phyloP scores from a whole-genome alignment of 2,113 vertebrate genomes.

The Parus major region DNA sequence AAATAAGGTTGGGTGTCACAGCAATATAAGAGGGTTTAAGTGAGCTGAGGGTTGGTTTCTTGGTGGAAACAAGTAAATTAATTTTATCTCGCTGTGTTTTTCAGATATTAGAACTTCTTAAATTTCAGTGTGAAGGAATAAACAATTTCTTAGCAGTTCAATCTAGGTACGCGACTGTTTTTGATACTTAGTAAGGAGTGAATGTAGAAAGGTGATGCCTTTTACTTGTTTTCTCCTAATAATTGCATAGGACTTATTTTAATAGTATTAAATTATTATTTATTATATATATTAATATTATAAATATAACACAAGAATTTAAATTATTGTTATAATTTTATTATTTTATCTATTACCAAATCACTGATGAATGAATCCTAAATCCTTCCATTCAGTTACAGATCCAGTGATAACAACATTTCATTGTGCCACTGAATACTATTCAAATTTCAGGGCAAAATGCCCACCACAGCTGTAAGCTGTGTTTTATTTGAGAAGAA shows the following conservation, averaged over 20 bases:
- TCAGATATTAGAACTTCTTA: background rate
- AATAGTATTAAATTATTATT: too few species aligned
- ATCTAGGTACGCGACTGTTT: background rate
- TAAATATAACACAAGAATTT: too few species aligned
- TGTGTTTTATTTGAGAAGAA: background rate
- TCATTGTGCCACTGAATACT: background rate
- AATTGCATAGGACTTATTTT: background rate
- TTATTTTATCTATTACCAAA: background rate
- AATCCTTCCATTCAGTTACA: background rate
- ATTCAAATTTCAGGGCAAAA: background rate
- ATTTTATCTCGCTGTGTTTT: background rate
- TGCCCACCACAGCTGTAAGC: background rate
- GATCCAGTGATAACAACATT: accelerated
- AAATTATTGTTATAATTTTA: too few species aligned
- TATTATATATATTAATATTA: too few species aligned
- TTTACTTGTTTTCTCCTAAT: background rate
- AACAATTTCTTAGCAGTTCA: background rate
- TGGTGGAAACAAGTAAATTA: background rate
- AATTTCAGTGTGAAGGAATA: background rate
- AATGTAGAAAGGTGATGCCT: background rate
- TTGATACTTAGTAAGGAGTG: background rate
- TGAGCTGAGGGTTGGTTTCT: background rate
- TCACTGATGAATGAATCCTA: background rate
- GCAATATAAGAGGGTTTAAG: background rate
- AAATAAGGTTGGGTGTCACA: background rate